Evolutionary conservation across 2,888 invertebrate genomes (phyloP), one percentile per base, ranked within the genome.

Genomic region (Agrotis ipsilon): DNA sequence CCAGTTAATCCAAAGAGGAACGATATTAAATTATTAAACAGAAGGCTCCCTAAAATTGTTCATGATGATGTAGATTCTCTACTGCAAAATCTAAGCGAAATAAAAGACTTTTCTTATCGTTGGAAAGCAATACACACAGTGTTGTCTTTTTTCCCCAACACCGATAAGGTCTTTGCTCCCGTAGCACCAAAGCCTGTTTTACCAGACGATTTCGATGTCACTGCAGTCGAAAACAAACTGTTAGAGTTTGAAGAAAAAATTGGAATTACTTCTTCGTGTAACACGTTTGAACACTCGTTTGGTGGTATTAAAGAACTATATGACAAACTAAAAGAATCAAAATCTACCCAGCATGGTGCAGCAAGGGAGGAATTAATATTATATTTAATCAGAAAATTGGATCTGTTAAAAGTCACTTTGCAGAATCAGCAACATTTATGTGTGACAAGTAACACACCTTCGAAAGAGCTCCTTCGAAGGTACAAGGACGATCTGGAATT

Each of bases 401-500:
- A 64, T 18, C 19, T 16, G 1, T 39, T 77, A 45, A 77, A 57
- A 61, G 1, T 11, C 0, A 32, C n/a, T 13, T 43, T 76, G n/a
- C 21, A 51, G 18, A 19, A 58, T 48, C 16, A 52, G 9, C 48
- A 63, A 13, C 5, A 59, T 1, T 14, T 61, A n/a, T 13, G 39
- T 18, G 1, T 39, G 24, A 32, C 19, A 45, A 18, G 18, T 45
- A 24, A 13, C 21, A 16, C 13, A 24, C 18, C 21, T 13, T n/a
- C 24, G 11, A 21, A 16, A 45, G 52, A 60, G n/a, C 43, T 51
- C 14, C 39, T 60, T 24, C 13, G 7, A n/a, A 60, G n/a, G 4
- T 77, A 57, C 43, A 71, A 59, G 13, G 14, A 14, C 7, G 60
- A 77, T 57, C 24, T 32, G 9, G 46, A 48, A 24, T 68, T 77